phyloP scores from a whole-genome alignment of 1,140 invertebrate species.

The Piezodorus guildinii region DNA sequence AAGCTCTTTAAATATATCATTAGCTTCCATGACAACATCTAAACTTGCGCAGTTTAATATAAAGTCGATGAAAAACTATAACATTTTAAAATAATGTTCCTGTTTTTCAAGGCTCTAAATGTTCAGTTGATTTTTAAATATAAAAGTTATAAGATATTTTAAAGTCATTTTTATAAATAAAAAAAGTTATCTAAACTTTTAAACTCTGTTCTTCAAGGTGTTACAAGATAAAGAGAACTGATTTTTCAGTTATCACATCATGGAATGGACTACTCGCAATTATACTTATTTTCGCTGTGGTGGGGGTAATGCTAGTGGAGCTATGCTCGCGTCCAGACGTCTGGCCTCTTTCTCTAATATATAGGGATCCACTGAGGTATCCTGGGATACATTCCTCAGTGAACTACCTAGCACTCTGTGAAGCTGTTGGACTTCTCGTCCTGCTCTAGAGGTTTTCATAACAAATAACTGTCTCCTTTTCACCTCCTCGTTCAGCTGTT shows the following conservation, averaged over 20 bases:
- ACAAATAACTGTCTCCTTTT: conserved; percentile 76
- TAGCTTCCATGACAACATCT: too few species aligned
- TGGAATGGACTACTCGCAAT: not conserved
- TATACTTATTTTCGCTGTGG: conserved; percentile 3
- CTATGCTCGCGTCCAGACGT: conserved; percentile 58
- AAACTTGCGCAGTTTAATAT: too few species aligned
- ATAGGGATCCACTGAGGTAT: conserved; percentile 66
- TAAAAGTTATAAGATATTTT: not conserved
- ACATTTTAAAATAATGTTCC: too few species aligned
- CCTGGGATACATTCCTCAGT: conserved; percentile 65
- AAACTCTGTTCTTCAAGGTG: not conserved
- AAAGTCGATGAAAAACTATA: too few species aligned
- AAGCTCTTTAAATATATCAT: too few species aligned
- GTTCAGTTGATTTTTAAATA: not conserved
- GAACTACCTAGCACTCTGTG: conserved; percentile 73
- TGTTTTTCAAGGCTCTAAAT: too few species aligned
- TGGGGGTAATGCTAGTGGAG: conserved; percentile 24
- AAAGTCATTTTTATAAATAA: not conserved
- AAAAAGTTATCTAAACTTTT: not conserved
- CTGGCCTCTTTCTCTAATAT: conserved; percentile 74
- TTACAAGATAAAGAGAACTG: not conserved
- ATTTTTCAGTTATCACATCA: not conserved
- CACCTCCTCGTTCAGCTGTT: conserved; percentile 75
- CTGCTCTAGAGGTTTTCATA: conserved; percentile 63
- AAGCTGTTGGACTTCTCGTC: conserved; percentile 72